A percentile compares a stretch with the other conserved stretches of the same genome.
Conservation (phyloP, 2,113 vertebrate species). For the Aegotheles bennettii region DNA sequence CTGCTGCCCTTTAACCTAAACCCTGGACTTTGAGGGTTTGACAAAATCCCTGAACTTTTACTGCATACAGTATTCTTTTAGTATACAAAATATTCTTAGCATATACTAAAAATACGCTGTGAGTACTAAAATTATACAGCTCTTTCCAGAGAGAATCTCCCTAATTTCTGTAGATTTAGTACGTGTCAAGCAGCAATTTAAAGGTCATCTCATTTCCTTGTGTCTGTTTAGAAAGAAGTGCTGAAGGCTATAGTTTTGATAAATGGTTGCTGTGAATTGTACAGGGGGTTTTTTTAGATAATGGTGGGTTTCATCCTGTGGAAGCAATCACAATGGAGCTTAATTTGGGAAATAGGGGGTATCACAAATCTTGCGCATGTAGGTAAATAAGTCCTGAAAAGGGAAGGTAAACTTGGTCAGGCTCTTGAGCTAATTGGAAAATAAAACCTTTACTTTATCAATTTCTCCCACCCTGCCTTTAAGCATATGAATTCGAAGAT, state of each 20-base stretch:
- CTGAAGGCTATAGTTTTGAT: conserved; percentile 6
- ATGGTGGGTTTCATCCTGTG: neutral
- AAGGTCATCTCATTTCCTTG: conserved; percentile 43
- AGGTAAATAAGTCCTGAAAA: neutral
- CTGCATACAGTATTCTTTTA: neutral
- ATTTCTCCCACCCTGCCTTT: neutral
- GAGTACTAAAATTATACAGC: conserved; percentile 17
- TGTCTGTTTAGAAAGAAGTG: conserved; percentile 26
- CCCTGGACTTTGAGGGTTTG: neutral
- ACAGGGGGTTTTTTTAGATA: neutral
- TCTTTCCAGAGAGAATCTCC: conserved; percentile 39
- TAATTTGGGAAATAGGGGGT: neutral
- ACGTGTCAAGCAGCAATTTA: conserved; percentile 10
- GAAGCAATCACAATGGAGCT: neutral
- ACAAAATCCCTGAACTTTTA: neutral
- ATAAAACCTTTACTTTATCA: neutral
- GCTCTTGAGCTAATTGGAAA: neutral
- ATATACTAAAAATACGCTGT: conserved; percentile 35
- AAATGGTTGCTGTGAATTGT: neutral
- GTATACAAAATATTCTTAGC: neutral
- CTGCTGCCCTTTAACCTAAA: neutral
- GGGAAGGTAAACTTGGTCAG: neutral
- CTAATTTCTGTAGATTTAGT: conserved; percentile 36
- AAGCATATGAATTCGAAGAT: neutral
- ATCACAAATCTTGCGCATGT: neutral